Percentiles rank a stretch among this genome's conserved stretches.
These are phyloP conservation scores for Diadumene lineata DNA, from an alignment of 92 coral and sea anemone species.

Conservation along the genomic window DNA sequence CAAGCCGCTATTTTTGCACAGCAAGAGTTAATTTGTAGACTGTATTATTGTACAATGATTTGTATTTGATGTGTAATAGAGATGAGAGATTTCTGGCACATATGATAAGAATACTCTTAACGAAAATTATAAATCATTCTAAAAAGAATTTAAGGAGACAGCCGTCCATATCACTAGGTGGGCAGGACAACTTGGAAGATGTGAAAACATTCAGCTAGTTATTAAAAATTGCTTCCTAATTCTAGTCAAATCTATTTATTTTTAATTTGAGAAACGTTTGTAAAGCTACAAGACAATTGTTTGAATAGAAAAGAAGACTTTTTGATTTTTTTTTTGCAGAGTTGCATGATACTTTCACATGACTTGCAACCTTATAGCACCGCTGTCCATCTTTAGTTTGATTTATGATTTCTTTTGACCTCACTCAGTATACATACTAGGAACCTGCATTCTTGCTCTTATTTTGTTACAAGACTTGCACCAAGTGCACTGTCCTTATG, in stretches of 20 bases:
- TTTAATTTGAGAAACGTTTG: too few relatives aligned
- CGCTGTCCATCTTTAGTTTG: constrained; percentile 34
- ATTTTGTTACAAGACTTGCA: background rate
- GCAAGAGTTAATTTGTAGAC: background rate
- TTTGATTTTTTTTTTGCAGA: background rate
- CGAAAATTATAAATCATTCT: constrained; percentile 69
- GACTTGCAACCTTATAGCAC: constrained; percentile 9
- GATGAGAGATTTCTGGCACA: constrained; percentile 15
- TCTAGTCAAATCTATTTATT: too few relatives aligned
- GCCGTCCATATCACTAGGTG: constrained; percentile 3
- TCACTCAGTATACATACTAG: constrained; percentile 4
- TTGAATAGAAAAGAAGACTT: too few relatives aligned
- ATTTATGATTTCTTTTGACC: constrained; percentile 41
- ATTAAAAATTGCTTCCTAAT: too few relatives aligned
- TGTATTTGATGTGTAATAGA: constrained; percentile 11
- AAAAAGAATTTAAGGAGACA: constrained; percentile 27
- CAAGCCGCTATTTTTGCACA: background rate
- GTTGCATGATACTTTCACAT: background rate
- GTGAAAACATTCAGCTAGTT: background rate
- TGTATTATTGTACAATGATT: background rate
- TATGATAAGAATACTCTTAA: constrained; percentile 21
- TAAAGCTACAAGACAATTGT: too few relatives aligned
- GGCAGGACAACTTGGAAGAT: constrained; percentile 20
- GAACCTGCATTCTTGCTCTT: constrained; percentile 8
- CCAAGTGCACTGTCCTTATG: background rate